Evolutionary conservation across 2,888 invertebrate species (phyloP).

Genomic region (Dusona sp.): DNA sequence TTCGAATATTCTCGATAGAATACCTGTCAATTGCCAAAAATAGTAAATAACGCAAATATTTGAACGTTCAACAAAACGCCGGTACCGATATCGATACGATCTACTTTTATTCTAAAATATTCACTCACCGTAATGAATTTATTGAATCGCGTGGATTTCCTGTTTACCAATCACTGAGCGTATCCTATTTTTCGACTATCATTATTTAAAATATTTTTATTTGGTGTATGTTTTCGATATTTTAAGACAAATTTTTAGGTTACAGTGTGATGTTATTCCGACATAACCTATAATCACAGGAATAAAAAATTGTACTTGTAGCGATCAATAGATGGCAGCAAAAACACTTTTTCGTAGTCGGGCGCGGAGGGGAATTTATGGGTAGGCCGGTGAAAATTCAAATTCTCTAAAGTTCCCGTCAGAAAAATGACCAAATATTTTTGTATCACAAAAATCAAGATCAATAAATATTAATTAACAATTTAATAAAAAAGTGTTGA

Average conservation of each 20-base stretch:
- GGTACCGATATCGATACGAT: neutral
- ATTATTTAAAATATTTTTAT: neutral
- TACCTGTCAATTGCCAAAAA: neutral
- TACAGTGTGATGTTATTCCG: neutral
- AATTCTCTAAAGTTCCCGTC: neutral
- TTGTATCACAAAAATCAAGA: too few species aligned
- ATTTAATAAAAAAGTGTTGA: too few species aligned
- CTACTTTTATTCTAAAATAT: neutral
- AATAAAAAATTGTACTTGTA: neutral
- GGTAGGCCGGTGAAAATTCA: neutral
- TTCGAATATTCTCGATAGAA: neutral
- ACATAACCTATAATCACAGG: neutral
- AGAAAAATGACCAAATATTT: too few species aligned
- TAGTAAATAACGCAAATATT: neutral
- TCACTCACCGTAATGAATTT: neutral
- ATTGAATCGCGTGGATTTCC: neutral
- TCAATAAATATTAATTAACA: too few species aligned
- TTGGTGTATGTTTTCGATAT: neutral
- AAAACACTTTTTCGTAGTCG: neutral
- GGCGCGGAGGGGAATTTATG: neutral
- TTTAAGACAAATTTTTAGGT: neutral
- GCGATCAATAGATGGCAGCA: neutral
- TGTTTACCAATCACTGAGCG: neutral
- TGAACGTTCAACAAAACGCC: neutral
- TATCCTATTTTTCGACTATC: neutral